Evolutionary conservation across 2,113 vertebrate genomes (phyloP).

Genomic region (Xiphias gladius): DNA sequence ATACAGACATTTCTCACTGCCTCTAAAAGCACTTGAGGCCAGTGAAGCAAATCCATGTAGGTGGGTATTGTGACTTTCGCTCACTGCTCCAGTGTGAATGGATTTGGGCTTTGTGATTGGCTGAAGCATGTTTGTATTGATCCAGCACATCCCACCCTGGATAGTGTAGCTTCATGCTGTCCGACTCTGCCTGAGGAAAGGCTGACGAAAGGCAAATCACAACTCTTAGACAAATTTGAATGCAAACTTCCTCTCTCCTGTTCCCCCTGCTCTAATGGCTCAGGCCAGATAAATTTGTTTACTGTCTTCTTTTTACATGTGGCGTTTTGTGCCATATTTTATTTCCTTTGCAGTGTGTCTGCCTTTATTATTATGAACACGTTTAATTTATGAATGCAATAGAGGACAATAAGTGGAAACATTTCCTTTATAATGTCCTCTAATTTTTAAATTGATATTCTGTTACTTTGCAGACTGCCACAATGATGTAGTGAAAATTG

Average conservation of each 20-base stretch:
- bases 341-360: conserved; percentile 25
- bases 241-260: conserved; percentile 20
- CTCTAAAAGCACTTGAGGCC: conserved; percentile 62
- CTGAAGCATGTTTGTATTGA: conserved; percentile 64
- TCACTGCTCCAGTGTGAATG: conserved; percentile 56
- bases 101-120: conserved; percentile 63
- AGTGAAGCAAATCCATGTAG: conserved; percentile 63
- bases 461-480: conserved; percentile 89
- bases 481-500: conserved; percentile 95
- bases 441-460: conserved; percentile 26
- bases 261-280: conserved; percentile 42
- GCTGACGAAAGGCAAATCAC: conserved; percentile 58
- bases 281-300: conserved; percentile 46
- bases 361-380: conserved; percentile 17
- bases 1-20: conserved; percentile 65
- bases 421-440: conserved; percentile 6
- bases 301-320: conserved; percentile 16
- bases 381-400: conserved; percentile 45
- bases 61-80: conserved; percentile 55
- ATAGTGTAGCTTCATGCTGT: conserved; percentile 66
- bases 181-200: conserved; percentile 57
- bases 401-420: conserved; percentile 16
- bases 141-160: conserved; percentile 69
- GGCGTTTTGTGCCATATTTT: conserved; percentile 7
- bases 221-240: conserved; percentile 54